A percentile compares a stretch with the other conserved stretches of the same genome.
These are phyloP conservation scores for Cydia amplana DNA, from an alignment of 1,140 invertebrate genomes.

Conservation along the genomic window DNA sequence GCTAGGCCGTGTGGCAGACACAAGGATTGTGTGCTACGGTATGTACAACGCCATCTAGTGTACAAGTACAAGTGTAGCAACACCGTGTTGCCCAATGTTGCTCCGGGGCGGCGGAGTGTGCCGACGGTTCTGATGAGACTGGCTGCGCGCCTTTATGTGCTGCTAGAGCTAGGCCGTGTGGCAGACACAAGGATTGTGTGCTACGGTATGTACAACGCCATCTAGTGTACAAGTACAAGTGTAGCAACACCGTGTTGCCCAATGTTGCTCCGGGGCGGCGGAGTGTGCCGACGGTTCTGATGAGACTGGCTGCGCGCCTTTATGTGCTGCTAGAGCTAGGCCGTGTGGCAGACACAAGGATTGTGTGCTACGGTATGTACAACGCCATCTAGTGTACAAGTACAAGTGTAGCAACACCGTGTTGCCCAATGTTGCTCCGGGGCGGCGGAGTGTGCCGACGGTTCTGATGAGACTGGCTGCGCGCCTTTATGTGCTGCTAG, in stretches of 20 bases:
- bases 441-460: conserved; percentile 83
- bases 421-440: conserved; percentile 88
- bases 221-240: too few relatives aligned
- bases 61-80: too few relatives aligned
- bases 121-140: conserved; percentile 82
- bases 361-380: conserved; percentile 78
- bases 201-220: conserved; percentile 62
- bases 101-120: conserved; percentile 85
- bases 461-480: conserved; percentile 82
- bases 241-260: too few relatives aligned
- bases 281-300: conserved; percentile 84
- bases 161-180: conserved; percentile 81
- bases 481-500: conserved; percentile 76
- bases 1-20: conserved; percentile 81
- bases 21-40: conserved; percentile 80
- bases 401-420: too few relatives aligned
- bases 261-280: conserved; percentile 85
- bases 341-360: conserved; percentile 80
- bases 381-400: background rate
- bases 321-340: conserved; percentile 80
- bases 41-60: conserved; percentile 41
- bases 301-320: conserved; percentile 80
- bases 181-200: conserved; percentile 80
- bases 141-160: conserved; percentile 80
- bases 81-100: too few relatives aligned